Base-by-base conservation (phyloP, 2,888 invertebrate species). In the Mamestra brassicae region DNA sequence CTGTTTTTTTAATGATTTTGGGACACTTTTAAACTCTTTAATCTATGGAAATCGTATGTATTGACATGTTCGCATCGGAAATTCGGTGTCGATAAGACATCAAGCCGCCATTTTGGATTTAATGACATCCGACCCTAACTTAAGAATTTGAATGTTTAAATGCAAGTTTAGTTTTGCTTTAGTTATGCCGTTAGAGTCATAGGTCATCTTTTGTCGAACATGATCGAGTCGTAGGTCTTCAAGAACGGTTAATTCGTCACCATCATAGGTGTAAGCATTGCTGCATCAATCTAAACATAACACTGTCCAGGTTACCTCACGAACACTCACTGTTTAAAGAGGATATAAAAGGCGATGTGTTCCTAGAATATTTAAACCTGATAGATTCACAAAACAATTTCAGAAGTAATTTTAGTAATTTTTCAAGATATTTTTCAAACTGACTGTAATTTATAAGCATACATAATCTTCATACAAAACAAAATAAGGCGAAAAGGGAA, bases 41-140 rank as follows among this genome's bases (percentile, higher is more conserved):
- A 82, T 82, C 83, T 81, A 83, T 83, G 74, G 74, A 58, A 83
- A 78, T 83, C 8, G 55, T 78, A 64, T 74, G 57, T 71, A 61
- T 81, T 82, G 82, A 82, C 50, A 63, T 69, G 61, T 70, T 57
- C 4, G 63, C 38, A 52, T 72, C 60, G 66, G 65, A 52, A 45
- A 74, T 63, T 70, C 11, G 36, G 17, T 36, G 6, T 60, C 66
- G 60, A 71, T 61, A 65, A 52, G 47, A 52, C 36, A 34, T 72
- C 36, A 47, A 7, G 62, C 52, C 13, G 75, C 71, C 63, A 83
- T 79, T 79, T 64, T 57, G 36, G 47, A 54, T 79, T 66, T 83
- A 72, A 70, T 78, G 68, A 47, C 65, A 66, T 74, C 74, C 69
- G 67, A 82, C 47, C 57, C 60, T 61, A 70, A 72, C 57, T 3